These are phyloP conservation scores for Hybos culiciformis DNA, from an alignment of 2,888 invertebrate species.

Conservation along the genomic window DNA sequence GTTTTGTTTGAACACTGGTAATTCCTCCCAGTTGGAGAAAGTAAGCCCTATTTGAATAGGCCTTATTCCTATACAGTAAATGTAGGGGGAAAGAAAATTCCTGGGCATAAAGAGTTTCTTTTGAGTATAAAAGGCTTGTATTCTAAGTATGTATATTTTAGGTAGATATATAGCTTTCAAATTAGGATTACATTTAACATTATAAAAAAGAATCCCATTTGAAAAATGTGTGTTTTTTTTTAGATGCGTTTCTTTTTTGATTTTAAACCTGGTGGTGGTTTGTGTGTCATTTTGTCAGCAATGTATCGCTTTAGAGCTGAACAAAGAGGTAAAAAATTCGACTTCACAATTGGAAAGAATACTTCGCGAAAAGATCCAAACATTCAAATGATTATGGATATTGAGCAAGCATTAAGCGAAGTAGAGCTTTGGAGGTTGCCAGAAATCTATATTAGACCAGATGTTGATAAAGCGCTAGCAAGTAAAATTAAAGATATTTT, in stretches of 20 bases:
- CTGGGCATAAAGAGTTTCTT: too few species aligned
- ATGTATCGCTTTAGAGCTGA: slow-evolving; percentile 93
- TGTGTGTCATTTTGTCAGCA: slow-evolving; percentile 85
- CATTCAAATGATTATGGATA: slow-evolving; percentile 84
- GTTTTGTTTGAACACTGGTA: too few species aligned
- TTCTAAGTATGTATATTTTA: not conserved
- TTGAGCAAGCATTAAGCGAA: slow-evolving; percentile 70
- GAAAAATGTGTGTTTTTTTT: not conserved
- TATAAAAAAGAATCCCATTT: too few species aligned
- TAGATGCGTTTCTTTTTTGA: slow-evolving; percentile 93
- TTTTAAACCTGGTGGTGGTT: slow-evolving; percentile 83
- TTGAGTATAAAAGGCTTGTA: too few species aligned
- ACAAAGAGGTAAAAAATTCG: slow-evolving; percentile 90
- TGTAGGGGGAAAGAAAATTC: too few species aligned
- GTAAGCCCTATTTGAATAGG: too few species aligned
- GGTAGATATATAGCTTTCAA: not conserved
- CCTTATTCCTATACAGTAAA: too few species aligned
- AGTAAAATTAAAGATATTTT: slow-evolving; percentile 77
- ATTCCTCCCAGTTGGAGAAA: too few species aligned
- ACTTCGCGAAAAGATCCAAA: slow-evolving; percentile 83
- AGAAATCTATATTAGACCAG: slow-evolving; percentile 65
- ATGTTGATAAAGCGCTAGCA: slow-evolving; percentile 69
- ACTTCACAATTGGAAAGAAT: slow-evolving; percentile 65
- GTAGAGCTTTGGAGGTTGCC: slow-evolving; percentile 70
- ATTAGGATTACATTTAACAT: not conserved